Percentiles rank a stretch among this genome's conserved stretches.
These are phyloP conservation scores for Caenorhabditis sp. DNA, from an alignment of 2,888 invertebrate species.

Conservation along the genomic window DNA sequence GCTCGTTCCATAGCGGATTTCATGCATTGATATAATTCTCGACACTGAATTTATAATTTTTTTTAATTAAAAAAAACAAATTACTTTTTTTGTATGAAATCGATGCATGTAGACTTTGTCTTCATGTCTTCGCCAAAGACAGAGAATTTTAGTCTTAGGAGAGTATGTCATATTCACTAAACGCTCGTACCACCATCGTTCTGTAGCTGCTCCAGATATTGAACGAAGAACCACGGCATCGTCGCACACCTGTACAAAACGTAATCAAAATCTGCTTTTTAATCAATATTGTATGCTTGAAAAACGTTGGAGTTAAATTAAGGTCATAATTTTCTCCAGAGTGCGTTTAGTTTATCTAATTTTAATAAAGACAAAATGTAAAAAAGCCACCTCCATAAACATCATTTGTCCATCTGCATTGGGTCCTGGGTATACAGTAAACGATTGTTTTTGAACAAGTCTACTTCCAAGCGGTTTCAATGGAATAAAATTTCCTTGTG, in stretches of 20 bases:
- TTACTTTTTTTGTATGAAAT: slow-evolving; percentile 98
- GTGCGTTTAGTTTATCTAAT: no score
- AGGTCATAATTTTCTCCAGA: no score
- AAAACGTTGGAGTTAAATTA: no score
- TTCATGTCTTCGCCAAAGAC: slow-evolving; percentile 95
- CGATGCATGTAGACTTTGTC: slow-evolving; percentile 93
- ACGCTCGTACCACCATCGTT: slow-evolving; percentile 98
- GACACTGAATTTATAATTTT: no score
- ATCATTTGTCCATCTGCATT: slow-evolving; percentile 90
- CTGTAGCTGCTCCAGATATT: slow-evolving; percentile 85
- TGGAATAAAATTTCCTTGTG: slow-evolving; percentile 97
- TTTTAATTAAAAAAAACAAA: no score
- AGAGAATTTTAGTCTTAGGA: slow-evolving; percentile 92
- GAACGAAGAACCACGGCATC: slow-evolving; percentile 89
- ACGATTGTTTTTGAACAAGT: slow-evolving; percentile 95
- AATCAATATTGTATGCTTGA: no score
- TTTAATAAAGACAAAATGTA: no score
- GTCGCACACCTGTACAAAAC: slow-evolving; percentile 89
- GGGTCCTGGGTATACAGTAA: slow-evolving; percentile 97
- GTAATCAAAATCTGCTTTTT: no score
- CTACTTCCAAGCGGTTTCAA: slow-evolving; percentile 96
- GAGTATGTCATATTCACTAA: slow-evolving; percentile 99
- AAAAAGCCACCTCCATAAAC: slow-evolving; percentile 86
- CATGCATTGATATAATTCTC: slow-evolving; percentile 97
- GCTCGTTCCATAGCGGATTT: slow-evolving; percentile 98